phyloP scores from a whole-genome alignment of 2,888 invertebrate genomes.

The Idaea biselata region DNA sequence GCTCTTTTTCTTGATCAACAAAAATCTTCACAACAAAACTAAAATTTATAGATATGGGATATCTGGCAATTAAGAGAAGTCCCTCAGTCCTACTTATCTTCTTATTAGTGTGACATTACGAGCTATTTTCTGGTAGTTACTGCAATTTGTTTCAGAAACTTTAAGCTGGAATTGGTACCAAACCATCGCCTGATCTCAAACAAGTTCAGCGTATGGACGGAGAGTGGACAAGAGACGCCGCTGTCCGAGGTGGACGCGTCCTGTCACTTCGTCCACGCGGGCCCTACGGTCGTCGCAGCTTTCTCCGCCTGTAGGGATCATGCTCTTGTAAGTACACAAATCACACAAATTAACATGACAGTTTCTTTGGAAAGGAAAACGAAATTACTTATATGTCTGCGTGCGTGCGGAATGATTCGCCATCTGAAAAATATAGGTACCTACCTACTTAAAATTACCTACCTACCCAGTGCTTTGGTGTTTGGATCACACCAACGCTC shows the following conservation, averaged over 20 bases:
- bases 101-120: conserved; percentile 13
- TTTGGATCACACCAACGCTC: no score
- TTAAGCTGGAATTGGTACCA: conserved; percentile 82
- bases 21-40: background rate
- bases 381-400: background rate
- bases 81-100: background rate
- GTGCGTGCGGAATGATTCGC: background rate
- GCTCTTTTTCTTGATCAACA: no score
- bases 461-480: no score
- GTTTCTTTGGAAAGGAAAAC: conserved; percentile 3
- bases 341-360: conserved; percentile 4
- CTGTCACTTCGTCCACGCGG: conserved; percentile 84
- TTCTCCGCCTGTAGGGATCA: conserved; percentile 84
- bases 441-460: background rate
- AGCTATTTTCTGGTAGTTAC: conserved; percentile 8
- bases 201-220: conserved; percentile 82
- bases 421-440: background rate
- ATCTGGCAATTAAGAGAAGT: background rate
- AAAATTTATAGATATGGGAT: background rate
- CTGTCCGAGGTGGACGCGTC: conserved; percentile 60
- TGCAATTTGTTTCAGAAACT: conserved; percentile 62
- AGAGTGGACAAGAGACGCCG: conserved; percentile 59
- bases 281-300: conserved; percentile 81
- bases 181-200: conserved; percentile 83
- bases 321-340: conserved; percentile 78